phyloP scores from a whole-genome alignment of 2,888 invertebrate genomes.

The Dolichomitus sp. region DNA sequence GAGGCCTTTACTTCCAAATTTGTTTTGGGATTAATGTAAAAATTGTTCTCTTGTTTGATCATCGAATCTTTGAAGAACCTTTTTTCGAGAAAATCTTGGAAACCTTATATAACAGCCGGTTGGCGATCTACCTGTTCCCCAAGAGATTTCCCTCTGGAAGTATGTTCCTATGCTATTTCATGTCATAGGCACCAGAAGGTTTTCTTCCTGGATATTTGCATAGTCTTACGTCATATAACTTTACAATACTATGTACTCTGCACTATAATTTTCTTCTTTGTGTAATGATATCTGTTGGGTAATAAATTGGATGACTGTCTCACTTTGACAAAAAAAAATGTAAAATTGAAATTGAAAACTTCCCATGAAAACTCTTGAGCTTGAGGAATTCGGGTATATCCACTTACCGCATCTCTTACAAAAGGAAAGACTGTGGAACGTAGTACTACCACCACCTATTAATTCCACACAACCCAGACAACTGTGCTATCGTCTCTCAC shows the following conservation, averaged over 20 bases:
- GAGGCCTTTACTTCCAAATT: constrained; percentile 18
- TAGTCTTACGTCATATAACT: constrained; percentile 19
- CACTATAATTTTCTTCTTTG: background rate
- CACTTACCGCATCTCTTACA: constrained; percentile 13
- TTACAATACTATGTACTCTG: background rate
- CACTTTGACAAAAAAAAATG: background rate
- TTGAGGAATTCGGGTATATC: constrained; percentile 6
- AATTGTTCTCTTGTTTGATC: constrained; percentile 56
- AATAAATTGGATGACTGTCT: background rate
- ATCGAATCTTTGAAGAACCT: constrained; percentile 54
- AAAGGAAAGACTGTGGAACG: constrained; percentile 8
- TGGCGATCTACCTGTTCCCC: constrained; percentile 48
- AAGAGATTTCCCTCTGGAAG: constrained; percentile 15
- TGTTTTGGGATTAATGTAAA: constrained; percentile 53
- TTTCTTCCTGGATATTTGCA: constrained; percentile 44
- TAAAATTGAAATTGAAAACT: background rate
- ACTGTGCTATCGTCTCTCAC: constrained; percentile 64
- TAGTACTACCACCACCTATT: constrained; percentile 20
- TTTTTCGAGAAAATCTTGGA: constrained; percentile 57
- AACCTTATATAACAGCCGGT: constrained; percentile 18
- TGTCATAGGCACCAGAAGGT: constrained; percentile 14
- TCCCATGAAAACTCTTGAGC: background rate
- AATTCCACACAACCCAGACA: background rate
- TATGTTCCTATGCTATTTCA: constrained; percentile 21
- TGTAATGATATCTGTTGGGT: background rate